Percentiles rank a stretch among this genome's conserved stretches.
Conservation (phyloP, 2,888 invertebrate genomes). For the Charanyca ferruginea region DNA sequence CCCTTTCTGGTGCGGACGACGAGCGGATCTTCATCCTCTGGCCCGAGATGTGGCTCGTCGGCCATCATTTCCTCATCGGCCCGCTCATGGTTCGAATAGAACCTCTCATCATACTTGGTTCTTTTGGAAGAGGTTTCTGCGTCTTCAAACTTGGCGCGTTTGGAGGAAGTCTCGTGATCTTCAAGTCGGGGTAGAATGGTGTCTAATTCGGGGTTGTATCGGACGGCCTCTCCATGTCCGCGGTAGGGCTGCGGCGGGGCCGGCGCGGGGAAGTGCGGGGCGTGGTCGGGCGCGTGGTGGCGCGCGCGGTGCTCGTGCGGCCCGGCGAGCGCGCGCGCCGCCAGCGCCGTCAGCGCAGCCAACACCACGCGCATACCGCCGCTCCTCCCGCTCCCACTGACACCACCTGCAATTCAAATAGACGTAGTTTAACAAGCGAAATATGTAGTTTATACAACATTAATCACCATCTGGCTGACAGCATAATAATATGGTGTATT, state of each 20-base stretch:
- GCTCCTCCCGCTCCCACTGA: conserved; percentile 83
- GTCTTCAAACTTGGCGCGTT: conserved; percentile 79
- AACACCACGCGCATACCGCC: conserved; percentile 89
- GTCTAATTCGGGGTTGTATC: conserved; percentile 90
- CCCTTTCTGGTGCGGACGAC: conserved; percentile 95
- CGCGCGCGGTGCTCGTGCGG: conserved; percentile 89
- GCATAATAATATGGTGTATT: too few relatives aligned
- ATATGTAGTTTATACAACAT: neutral
- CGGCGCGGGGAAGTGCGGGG: conserved; percentile 82
- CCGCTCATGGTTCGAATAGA: conserved; percentile 85
- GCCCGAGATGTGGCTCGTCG: conserved; percentile 86
- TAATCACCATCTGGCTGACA: neutral
- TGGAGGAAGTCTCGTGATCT: conserved; percentile 86
- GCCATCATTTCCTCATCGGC: conserved; percentile 83
- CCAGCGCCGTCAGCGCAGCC: conserved; percentile 88
- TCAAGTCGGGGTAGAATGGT: conserved; percentile 87
- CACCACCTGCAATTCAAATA: conserved; percentile 81
- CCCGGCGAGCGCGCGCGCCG: conserved; percentile 86
- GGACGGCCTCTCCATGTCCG: conserved; percentile 90
- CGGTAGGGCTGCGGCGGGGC: conserved; percentile 87
- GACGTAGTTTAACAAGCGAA: neutral
- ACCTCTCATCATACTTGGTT: conserved; percentile 83
- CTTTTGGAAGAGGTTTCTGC: conserved; percentile 84
- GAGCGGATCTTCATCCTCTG: conserved; percentile 93
- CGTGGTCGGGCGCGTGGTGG: conserved; percentile 87